Evolutionary conservation across 2,888 invertebrate species (phyloP).

Genomic region (Synergus itoensis): DNA sequence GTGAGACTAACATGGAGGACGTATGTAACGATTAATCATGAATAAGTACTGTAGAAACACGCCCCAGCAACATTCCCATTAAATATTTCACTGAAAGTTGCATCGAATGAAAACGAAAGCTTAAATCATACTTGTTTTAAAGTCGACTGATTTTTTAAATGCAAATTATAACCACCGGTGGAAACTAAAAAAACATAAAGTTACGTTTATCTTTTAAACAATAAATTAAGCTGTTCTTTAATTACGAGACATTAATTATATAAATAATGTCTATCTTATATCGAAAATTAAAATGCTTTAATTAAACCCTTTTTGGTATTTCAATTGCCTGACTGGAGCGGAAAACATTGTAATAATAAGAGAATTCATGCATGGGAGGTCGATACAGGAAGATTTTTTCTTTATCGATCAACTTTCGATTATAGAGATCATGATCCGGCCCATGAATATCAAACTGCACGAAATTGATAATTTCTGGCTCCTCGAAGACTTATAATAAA

Average conservation of each 20-base stretch:
- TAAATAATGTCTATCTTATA: background rate
- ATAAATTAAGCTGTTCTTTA: background rate
- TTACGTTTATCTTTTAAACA: background rate
- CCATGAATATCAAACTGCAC: conserved; percentile 60
- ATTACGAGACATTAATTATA: background rate
- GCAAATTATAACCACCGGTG: conserved; percentile 4
- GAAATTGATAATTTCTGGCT: conserved; percentile 71
- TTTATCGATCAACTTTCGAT: conserved; percentile 38
- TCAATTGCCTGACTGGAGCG: too few species aligned
- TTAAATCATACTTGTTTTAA: conserved; percentile 56
- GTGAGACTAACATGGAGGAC: conserved; percentile 62
- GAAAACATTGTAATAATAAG: too few species aligned
- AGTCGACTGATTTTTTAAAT: conserved; percentile 16
- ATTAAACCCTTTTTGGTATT: too few species aligned
- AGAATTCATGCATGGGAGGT: background rate
- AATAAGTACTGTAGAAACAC: conserved; percentile 50
- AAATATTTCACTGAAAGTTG: conserved; percentile 34
- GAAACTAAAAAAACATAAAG: background rate
- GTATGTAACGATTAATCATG: conserved; percentile 67
- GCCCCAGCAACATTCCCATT: conserved; percentile 33
- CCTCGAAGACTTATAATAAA: conserved; percentile 65
- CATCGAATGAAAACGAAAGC: conserved; percentile 50
- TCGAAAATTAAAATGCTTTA: too few species aligned
- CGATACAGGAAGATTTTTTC: background rate
- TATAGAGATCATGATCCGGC: conserved; percentile 64